phyloP scores from a whole-genome alignment of 2,113 vertebrate genomes.

The Oriolus oriolus region DNA sequence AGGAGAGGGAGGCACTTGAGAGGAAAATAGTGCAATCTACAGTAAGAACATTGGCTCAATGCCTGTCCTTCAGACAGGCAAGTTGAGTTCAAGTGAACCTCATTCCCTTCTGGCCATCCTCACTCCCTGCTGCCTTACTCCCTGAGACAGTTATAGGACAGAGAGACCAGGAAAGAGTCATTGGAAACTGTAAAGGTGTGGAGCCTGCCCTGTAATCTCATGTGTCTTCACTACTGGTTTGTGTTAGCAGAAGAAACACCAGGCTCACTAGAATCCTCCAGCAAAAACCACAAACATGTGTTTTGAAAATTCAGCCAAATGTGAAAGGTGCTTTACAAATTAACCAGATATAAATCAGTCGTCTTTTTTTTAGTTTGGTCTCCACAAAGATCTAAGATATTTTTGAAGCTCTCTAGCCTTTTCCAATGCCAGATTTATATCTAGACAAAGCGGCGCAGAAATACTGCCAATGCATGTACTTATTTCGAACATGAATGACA shows the following conservation, averaged over 20 bases:
- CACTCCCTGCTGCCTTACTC: background rate
- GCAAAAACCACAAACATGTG: background rate
- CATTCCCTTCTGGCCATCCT: background rate
- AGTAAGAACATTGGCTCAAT: background rate
- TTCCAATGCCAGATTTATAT: background rate
- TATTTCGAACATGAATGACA: background rate
- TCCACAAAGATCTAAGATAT: background rate
- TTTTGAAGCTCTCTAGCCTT: background rate
- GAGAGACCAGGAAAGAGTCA: background rate
- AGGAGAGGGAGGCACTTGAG: background rate
- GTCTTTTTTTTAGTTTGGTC: background rate
- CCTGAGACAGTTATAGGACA: background rate
- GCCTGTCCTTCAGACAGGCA: background rate
- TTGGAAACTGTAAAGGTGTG: rapidly evolving
- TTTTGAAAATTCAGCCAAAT: slow-evolving; percentile 19
- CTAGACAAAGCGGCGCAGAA: background rate
- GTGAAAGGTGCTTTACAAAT: background rate
- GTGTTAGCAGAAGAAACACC: background rate
- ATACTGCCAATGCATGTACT: background rate
- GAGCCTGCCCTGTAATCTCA: background rate
- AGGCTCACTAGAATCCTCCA: background rate
- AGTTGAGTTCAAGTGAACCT: rapidly evolving
- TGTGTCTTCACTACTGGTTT: background rate
- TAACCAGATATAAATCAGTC: background rate
- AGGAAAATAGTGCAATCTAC: background rate